Evolutionary conservation across 2,888 invertebrate species (phyloP).

Genomic region (Ichneumon xanthorius): DNA sequence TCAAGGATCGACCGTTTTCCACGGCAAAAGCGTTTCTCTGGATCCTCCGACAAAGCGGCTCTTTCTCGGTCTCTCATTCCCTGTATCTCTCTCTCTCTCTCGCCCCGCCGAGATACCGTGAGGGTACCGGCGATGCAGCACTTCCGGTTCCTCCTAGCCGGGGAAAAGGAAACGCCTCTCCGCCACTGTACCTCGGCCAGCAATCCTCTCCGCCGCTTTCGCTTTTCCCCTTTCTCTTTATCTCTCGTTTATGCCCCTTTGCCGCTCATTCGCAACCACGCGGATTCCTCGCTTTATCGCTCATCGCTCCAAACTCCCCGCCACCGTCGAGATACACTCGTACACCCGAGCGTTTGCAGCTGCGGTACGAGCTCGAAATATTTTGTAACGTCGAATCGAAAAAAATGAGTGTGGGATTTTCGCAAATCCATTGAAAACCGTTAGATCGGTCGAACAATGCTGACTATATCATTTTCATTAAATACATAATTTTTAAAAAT

Average conservation of each 20-base stretch:
- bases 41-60: background rate
- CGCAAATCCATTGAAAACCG: background rate
- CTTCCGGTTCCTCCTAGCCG: slow-evolving; percentile 28
- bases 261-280: slow-evolving; percentile 26
- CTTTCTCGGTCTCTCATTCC: too few species aligned
- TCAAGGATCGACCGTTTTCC: slow-evolving; percentile 6
- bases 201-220: slow-evolving; percentile 8
- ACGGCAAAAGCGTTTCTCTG: slow-evolving; percentile 31
- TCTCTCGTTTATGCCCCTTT: slow-evolving; percentile 34
- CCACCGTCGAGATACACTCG: background rate
- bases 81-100: background rate
- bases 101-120: slow-evolving; percentile 23
- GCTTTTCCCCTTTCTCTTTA: slow-evolving; percentile 1
- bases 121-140: slow-evolving; percentile 24
- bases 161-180: slow-evolving; percentile 33
- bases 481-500: background rate
- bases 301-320: slow-evolving; percentile 17
- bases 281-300: slow-evolving; percentile 27
- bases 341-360: background rate
- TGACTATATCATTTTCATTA: background rate
- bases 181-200: background rate
- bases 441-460: background rate
- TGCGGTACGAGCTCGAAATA: background rate
- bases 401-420: background rate
- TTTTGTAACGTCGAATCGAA: background rate